Conservation (phyloP, 2,797 vertebrate species). For the Malacoctenus gilli region DNA sequence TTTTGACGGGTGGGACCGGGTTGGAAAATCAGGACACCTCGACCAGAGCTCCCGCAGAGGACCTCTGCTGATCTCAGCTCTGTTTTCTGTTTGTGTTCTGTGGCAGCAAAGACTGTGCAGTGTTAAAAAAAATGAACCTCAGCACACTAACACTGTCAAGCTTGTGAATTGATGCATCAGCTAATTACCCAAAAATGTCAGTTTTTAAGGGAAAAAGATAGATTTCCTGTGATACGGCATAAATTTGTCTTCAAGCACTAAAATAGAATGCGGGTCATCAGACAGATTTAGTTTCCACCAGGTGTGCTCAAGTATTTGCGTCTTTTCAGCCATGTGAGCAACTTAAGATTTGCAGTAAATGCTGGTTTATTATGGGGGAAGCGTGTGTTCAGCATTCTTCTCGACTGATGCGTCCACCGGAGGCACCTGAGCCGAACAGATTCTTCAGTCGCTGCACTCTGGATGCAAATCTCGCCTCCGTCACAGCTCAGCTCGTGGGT, state of each 20-base stretch:
- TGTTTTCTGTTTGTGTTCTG: no score
- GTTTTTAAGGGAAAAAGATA: no score
- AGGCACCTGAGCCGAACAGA: not conserved
- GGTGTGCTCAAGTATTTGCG: no score
- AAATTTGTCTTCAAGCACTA: no score
- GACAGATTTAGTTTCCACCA: no score
- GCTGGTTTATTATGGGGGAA: not conserved
- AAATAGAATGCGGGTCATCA: no score
- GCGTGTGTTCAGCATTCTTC: not conserved
- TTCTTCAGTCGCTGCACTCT: not conserved
- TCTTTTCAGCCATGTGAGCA: not conserved
- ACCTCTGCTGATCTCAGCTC: not conserved
- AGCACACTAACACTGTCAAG: no score
- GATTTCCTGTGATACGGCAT: no score
- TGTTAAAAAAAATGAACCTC: no score
- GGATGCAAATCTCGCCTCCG: not conserved
- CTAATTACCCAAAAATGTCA: not conserved
- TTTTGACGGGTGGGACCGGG: not conserved
- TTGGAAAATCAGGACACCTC: conserved; percentile 9
- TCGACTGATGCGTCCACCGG: not conserved
- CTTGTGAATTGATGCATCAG: not conserved
- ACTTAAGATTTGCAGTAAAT: not conserved
- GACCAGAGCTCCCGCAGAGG: not conserved
- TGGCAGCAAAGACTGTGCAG: no score
- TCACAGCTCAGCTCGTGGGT: not conserved